These are phyloP conservation scores for Campaea margaritaria DNA, from an alignment of 2,888 invertebrate species.

Conservation along the genomic window DNA sequence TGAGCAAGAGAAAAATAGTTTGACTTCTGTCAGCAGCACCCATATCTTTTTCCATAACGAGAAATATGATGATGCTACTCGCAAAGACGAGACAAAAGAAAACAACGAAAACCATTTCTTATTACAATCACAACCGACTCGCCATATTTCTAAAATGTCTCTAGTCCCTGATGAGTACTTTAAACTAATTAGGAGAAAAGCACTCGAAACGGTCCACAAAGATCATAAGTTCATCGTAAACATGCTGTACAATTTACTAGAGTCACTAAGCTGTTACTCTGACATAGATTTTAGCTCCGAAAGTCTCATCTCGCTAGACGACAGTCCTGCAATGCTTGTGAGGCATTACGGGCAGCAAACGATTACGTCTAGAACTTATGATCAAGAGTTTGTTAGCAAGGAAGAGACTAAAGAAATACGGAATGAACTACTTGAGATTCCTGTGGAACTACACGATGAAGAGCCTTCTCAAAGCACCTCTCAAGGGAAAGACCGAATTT, in stretches of 20 bases:
- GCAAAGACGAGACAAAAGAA: neutral
- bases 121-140: conserved; percentile 39
- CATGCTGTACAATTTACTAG: conserved; percentile 57
- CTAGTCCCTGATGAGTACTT: conserved; percentile 55
- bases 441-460: conserved; percentile 36
- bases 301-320: conserved; percentile 17
- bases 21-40: conserved; percentile 5
- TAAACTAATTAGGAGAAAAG: conserved; percentile 46
- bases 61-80: neutral
- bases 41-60: conserved; percentile 18
- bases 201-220: conserved; percentile 42
- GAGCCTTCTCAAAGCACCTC: conserved; percentile 6
- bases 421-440: conserved; percentile 35
- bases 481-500: conserved; percentile 14
- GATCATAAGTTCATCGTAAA: conserved; percentile 59
- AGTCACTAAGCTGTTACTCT: conserved; percentile 39
- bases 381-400: conserved; percentile 11
- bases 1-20: neutral
- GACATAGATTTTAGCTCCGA: neutral
- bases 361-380: conserved; percentile 37
- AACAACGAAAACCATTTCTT: conserved; percentile 28
- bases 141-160: conserved; percentile 49
- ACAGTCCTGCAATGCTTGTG: conserved; percentile 24
- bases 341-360: conserved; percentile 54
- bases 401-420: conserved; percentile 43